These are phyloP conservation scores for Proteles cristata DNA, from an alignment of 2,113 vertebrate species.

Conservation along the genomic window DNA sequence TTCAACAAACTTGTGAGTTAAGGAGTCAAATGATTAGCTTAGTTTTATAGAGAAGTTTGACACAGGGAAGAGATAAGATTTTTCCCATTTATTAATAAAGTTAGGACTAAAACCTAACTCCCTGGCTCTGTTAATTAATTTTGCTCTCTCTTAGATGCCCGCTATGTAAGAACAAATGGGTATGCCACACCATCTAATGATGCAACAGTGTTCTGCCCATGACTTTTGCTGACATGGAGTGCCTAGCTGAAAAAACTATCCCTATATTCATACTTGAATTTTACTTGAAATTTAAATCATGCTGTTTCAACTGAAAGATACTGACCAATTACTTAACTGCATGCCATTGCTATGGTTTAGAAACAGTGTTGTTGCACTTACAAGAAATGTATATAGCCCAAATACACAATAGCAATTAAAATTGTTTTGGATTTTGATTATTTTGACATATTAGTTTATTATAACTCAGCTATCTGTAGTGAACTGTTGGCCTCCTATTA, in stretches of 20 bases:
- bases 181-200: neutral
- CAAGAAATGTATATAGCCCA: neutral
- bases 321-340: neutral
- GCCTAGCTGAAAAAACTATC: neutral
- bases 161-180: fast-evolving
- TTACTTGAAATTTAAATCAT: neutral
- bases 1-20: neutral
- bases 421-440: neutral
- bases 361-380: neutral
- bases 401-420: neutral
- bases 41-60: neutral
- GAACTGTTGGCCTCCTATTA: constrained; percentile 21
- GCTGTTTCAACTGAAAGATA: neutral
- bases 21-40: neutral
- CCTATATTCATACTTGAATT: neutral
- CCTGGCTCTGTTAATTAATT: neutral
- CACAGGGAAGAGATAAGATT: neutral
- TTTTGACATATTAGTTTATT: neutral
- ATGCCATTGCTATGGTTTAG: neutral
- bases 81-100: neutral
- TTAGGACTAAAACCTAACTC: neutral
- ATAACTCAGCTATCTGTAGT: neutral
- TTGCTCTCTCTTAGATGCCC: fast-evolving
- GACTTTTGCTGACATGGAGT: neutral
- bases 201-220: fast-evolving